These are phyloP conservation scores for Acrossocheilus fasciatus DNA, from an alignment of 2,797 vertebrate species.

Conservation along the genomic window DNA sequence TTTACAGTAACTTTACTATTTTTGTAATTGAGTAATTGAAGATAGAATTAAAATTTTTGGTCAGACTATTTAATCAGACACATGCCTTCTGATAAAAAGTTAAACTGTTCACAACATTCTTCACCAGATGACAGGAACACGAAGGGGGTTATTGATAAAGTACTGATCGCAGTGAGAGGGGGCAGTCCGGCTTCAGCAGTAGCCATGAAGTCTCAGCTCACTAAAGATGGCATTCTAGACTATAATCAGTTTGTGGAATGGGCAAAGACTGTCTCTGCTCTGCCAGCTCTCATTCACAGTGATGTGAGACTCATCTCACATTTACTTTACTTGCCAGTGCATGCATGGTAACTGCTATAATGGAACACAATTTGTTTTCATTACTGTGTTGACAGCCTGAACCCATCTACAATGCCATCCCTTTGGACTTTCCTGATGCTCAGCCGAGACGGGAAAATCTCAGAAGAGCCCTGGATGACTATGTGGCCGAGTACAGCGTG, in stretches of 20 bases:
- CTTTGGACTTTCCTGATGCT: slow-evolving; percentile 76
- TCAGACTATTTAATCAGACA: background rate
- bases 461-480: slow-evolving; percentile 81
- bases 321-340: background rate
- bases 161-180: slow-evolving; percentile 84
- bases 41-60: background rate
- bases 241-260: slow-evolving; percentile 77
- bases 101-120: background rate
- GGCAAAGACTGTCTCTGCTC: slow-evolving; percentile 78
- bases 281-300: slow-evolving; percentile 81
- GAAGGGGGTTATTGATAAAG: slow-evolving; percentile 77
- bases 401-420: slow-evolving; percentile 85
- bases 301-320: slow-evolving; percentile 72
- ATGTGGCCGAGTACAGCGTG: slow-evolving; percentile 82
- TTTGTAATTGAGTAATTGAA: background rate
- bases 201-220: slow-evolving; percentile 78
- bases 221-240: slow-evolving; percentile 70
- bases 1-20: background rate
- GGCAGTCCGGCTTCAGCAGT: slow-evolving; percentile 75
- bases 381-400: slow-evolving; percentile 74
- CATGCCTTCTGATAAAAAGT: background rate
- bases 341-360: background rate
- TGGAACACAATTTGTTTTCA: background rate
- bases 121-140: background rate
- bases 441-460: slow-evolving; percentile 81